phyloP scores from a whole-genome alignment of 2,113 vertebrate genomes.

The Chaetops frenatus region DNA sequence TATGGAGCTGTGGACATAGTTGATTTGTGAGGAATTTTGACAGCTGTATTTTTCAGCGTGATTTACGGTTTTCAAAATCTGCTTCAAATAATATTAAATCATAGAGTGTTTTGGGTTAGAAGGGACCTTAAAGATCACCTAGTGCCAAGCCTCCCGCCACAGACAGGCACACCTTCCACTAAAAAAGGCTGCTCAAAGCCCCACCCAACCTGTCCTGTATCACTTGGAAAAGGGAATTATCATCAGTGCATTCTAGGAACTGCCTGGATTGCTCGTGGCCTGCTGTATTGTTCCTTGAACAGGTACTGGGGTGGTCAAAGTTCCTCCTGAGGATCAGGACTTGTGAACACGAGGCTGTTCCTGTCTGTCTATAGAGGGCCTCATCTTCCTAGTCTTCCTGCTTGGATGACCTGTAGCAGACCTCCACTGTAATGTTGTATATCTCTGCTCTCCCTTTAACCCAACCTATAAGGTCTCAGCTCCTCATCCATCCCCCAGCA shows the following conservation, averaged over 20 bases:
- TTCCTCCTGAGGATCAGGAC: neutral
- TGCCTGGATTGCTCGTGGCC: accelerated
- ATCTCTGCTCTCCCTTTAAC: neutral
- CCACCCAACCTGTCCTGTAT: neutral
- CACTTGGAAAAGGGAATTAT: neutral
- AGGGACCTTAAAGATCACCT: neutral
- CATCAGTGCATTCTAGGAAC: neutral
- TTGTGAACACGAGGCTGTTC: neutral
- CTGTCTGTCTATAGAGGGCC: neutral
- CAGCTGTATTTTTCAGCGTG: neutral
- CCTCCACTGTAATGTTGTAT: neutral
- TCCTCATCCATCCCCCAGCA: neutral
- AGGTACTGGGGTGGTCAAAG: neutral
- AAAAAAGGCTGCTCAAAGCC: neutral
- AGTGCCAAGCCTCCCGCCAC: neutral
- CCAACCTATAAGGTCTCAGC: neutral
- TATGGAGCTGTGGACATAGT: neutral
- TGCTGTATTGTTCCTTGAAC: neutral
- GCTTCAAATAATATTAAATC: neutral
- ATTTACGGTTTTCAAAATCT: neutral
- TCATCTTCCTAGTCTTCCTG: neutral
- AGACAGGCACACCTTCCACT: neutral
- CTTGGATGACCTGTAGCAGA: neutral
- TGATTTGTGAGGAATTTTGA: neutral
- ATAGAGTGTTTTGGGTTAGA: neutral